Evolutionary conservation across 2,113 vertebrate species (phyloP), one percentile per base, ranked within the genome.

Genomic region (Piaya cayana): DNA sequence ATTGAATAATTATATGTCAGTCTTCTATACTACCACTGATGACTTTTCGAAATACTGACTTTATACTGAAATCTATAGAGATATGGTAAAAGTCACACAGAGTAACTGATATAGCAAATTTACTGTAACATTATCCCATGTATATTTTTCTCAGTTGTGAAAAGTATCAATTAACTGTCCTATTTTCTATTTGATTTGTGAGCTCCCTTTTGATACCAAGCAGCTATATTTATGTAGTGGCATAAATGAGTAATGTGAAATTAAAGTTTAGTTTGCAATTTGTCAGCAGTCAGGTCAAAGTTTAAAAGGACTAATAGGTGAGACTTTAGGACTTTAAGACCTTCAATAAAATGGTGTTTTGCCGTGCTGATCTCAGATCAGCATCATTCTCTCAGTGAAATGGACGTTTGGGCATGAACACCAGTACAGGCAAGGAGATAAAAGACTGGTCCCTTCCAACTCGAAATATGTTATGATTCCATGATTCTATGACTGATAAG

Each of bases 11-110:
- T 93, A 75, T 75, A 49, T 74, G 82, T 23, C 9, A 82, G 70
- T 56, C 63, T 91, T 42, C 30, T 81, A 15, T 76, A 53, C n/a
- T 89, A 39, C 20, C 8, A 82, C 27, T 79, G 14, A 55, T 26
- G 45, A 79, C 53, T 71, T 95, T 75, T 72, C 85, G 63, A 82
- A 95, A 92, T 76, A 84, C 25, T 16, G 64, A 10, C n/a, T 92
- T 78, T 52, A 71, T 50, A 22, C 21, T 90, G 39, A n/a, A 71
- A 72, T 92, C 34, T 50, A 49, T 1, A 1, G 42, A 70, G 15
- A 18, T 60, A 34, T 15, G 27, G 52, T 60, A 79, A 86, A 92
- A 88, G 56, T 78, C 60, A 43, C 39, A 79, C 15, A n/a, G 14
- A 74, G 16, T 30, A 71, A 76, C 39, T 42, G 36, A 53, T 69